Conservation (phyloP, 2,113 vertebrate species). For the Bucco capensis region DNA sequence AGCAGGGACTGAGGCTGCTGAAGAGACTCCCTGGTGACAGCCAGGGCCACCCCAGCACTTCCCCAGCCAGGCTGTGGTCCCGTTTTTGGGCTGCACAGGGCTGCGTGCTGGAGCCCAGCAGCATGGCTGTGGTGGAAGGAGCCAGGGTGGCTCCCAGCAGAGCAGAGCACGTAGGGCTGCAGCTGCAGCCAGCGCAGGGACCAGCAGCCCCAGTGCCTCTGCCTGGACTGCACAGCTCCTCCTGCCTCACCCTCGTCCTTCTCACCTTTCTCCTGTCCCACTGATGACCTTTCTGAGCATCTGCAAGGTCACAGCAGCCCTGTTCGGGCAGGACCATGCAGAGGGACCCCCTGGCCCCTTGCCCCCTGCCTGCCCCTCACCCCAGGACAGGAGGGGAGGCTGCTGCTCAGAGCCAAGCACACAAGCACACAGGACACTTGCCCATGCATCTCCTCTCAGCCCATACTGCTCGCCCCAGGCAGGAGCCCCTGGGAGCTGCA, state of each 20-base stretch:
- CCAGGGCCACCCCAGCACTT: background rate
- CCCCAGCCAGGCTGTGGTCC: background rate
- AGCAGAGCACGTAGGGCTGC: constrained; percentile 6
- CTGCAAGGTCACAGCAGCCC: constrained; percentile 42
- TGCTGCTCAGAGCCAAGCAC: background rate
- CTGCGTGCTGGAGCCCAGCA: background rate
- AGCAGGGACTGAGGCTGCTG: background rate
- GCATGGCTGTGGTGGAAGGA: background rate
- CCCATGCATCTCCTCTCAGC: rapidly evolving
- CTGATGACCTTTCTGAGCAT: background rate
- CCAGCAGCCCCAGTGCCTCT: background rate
- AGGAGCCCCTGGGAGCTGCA: background rate
- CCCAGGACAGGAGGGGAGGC: background rate
- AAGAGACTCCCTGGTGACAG: background rate
- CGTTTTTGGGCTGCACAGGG: background rate
- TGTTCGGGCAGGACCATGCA: rapidly evolving
- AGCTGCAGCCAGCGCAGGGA: background rate
- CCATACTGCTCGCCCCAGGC: background rate
- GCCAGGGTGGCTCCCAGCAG: background rate
- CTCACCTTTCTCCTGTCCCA: background rate
- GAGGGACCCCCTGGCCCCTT: background rate
- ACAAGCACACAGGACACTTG: background rate
- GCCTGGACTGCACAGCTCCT: background rate
- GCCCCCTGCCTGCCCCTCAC: rapidly evolving
- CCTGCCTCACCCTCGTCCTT: background rate